Evolutionary conservation across 2,797 vertebrate species (phyloP), one percentile per base, ranked within the genome.

Genomic region (Anabas testudineus): DNA sequence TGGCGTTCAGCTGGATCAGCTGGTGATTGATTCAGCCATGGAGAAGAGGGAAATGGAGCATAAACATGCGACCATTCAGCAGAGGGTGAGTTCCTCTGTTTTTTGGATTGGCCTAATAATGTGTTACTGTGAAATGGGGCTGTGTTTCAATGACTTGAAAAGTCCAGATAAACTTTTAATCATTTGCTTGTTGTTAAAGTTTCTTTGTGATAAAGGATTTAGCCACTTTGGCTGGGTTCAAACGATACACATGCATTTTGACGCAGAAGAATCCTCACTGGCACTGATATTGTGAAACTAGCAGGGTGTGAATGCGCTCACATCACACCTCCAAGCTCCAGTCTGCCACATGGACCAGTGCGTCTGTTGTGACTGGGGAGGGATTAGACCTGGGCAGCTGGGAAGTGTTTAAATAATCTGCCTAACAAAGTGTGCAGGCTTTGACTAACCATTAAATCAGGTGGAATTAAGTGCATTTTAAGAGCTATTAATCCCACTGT

Each of bases 1-100:
- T 58, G 47, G 53, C 57, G 78, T 76, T 46, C 74, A 99, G 98
- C 87, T 99, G 90, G 98, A 99, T 90, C 98, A 98, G 92, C 92
- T 99, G 90, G 98, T 99, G 91, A 97, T 99, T 0, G 96, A 99
- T 86, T 97, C 97, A 0, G 98, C 98, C 0, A 96, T 98, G 92
- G 97, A 99, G 86, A 99, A 99, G 92, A 92, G 98, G 58, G 98
- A 99, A 76, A 98, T 99, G 97, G 98, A 99, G 70, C 97, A 97
- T 66, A 98, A 97, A 70, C 98, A 99, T 0, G 96, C 97, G 0
- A 95, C 97, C 10, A 96, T 99, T 67, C 98, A 99, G 88, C 98
- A 99, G 88, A 91, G 96, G 95, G 97, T 99, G 90, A 92, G 94
- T 85, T 30, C 2, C n/a, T 24, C 0, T 22, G 4, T 28, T 3